Percentiles rank a stretch among this genome's conserved stretches.
phyloP scores from a whole-genome alignment of 2,888 invertebrate genomes.

The Chironomus tentans region DNA sequence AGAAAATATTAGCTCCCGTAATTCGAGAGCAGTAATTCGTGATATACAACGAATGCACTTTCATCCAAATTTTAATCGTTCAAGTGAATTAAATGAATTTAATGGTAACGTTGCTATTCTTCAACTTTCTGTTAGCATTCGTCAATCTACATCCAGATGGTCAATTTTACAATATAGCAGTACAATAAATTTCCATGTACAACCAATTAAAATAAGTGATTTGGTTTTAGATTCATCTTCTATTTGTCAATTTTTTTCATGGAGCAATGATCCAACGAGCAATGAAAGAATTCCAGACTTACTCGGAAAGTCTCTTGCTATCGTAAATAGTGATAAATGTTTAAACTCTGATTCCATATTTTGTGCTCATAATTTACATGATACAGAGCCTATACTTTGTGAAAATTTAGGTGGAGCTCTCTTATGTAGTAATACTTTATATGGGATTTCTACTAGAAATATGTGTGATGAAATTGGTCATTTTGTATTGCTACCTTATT shows the following conservation, averaged over 20 bases:
- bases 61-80: neutral
- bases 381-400: neutral
- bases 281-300: neutral
- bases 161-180: neutral
- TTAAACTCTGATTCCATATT: neutral
- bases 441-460: neutral
- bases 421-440: neutral
- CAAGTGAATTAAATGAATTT: neutral
- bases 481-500: neutral
- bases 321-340: no score
- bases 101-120: neutral
- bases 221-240: neutral
- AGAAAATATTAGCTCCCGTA: neutral
- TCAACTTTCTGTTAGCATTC: neutral
- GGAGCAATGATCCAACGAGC: neutral
- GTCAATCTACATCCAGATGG: neutral
- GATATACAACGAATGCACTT: neutral
- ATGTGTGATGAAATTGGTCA: neutral
- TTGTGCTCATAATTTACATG: neutral
- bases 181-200: neutral
- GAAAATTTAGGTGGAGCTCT: neutral
- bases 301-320: no score
- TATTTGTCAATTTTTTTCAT: neutral
- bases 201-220: neutral
- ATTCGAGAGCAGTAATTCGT: neutral